These are phyloP conservation scores for Indicator maculatus DNA, from an alignment of 2,113 vertebrate genomes.

Conservation along the genomic window DNA sequence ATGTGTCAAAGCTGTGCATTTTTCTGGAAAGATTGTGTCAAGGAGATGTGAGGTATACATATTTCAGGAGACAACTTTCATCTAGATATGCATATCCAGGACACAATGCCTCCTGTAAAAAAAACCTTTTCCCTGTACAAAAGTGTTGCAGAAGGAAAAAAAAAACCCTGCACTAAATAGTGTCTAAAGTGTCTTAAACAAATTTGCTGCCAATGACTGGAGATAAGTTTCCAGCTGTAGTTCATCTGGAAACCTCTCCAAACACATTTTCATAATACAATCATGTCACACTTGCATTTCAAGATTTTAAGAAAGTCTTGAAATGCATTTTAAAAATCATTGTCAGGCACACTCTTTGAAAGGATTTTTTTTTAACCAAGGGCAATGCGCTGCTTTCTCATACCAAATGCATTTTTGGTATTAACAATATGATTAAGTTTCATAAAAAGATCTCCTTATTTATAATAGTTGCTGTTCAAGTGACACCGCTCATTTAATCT, in stretches of 20 bases:
- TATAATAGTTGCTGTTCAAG: not conserved
- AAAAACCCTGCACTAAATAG: not conserved
- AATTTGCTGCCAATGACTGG: not conserved
- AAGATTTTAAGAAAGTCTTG: constrained; percentile 4
- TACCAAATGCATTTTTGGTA: not conserved
- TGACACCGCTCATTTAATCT: not conserved
- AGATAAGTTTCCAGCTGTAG: not conserved
- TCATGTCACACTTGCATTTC: not conserved
- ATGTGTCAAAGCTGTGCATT: not conserved
- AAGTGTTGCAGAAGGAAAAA: not conserved
- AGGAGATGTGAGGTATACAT: not conserved
- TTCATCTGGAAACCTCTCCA: not conserved
- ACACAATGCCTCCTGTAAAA: not conserved
- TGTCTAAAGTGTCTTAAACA: not conserved
- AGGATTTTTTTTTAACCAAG: not conserved
- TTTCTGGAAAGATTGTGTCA: not conserved
- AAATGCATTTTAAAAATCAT: not conserved
- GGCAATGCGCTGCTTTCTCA: not conserved
- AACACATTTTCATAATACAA: not conserved
- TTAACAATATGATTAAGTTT: not conserved
- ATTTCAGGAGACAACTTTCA: not conserved
- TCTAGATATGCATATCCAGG: not conserved
- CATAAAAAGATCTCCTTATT: not conserved
- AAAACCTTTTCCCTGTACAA: not conserved
- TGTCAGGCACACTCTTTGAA: not conserved